Conservation (phyloP, 2,113 vertebrate species). For the Anhinga rufa region DNA sequence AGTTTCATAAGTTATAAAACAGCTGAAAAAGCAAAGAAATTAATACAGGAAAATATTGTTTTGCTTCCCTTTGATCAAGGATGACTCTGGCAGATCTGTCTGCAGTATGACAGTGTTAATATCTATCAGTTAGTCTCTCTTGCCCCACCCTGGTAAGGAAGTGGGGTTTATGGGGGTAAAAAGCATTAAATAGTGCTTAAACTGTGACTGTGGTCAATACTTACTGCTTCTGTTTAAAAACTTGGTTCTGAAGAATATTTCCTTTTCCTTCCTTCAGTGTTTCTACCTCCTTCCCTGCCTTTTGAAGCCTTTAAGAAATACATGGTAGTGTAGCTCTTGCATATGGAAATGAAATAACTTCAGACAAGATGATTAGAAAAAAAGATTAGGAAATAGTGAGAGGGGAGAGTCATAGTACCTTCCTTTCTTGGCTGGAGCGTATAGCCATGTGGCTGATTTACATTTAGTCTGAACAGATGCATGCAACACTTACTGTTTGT, state of each 20-base stretch:
- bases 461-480: not conserved
- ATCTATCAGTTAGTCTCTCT: not conserved
- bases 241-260: not conserved
- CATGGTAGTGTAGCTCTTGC: not conserved
- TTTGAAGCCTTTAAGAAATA: not conserved
- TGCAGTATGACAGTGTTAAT: not conserved
- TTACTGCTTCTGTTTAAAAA: not conserved
- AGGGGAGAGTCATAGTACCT: not conserved
- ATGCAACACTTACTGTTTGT: not conserved
- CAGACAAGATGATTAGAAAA: not conserved
- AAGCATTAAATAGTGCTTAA: not conserved
- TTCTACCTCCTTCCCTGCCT: not conserved
- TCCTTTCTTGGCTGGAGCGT: not conserved
- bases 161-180: not conserved
- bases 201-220: not conserved
- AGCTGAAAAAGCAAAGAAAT: not conserved
- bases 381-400: not conserved
- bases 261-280: not conserved
- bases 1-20: not conserved
- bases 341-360: not conserved
- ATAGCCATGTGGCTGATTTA: not conserved
- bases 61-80: not conserved
- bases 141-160: not conserved
- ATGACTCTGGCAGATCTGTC: not conserved
- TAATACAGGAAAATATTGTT: not conserved